Evolutionary conservation across 2,888 invertebrate genomes (phyloP).

Genomic region (Noctua comes): DNA sequence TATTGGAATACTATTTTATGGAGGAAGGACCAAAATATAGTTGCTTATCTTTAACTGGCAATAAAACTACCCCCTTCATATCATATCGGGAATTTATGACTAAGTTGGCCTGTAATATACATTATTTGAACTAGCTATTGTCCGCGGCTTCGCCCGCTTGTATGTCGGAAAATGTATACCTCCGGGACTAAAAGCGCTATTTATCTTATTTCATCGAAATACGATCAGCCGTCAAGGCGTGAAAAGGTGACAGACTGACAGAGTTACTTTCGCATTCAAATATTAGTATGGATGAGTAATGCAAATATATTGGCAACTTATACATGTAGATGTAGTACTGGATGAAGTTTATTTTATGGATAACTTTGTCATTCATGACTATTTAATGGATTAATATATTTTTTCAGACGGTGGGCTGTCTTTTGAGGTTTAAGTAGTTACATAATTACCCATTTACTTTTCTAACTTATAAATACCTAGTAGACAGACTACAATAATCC

Average conservation of each 20-base stretch:
- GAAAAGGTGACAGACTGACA: neutral
- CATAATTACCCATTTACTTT: neutral
- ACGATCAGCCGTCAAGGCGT: neutral
- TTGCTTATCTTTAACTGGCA: constrained; percentile 31
- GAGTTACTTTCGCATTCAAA: neutral
- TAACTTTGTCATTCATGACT: no score
- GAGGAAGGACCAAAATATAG: constrained; percentile 18
- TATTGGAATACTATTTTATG: constrained; percentile 2
- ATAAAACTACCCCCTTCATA: constrained; percentile 36
- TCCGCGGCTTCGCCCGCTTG: neutral
- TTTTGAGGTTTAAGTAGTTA: constrained; percentile 2
- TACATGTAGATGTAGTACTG: no score
- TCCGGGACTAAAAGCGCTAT: neutral
- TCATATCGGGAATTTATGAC: constrained; percentile 50
- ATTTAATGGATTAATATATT: no score
- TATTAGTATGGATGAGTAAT: neutral
- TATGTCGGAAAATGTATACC: neutral
- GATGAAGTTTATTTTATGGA: no score
- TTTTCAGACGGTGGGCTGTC: neutral
- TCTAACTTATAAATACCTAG: neutral
- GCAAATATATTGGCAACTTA: no score
- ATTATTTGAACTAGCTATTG: neutral
- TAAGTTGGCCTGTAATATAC: neutral
- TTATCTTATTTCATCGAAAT: neutral
- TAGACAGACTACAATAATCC: neutral